Conservation (phyloP, 2,113 vertebrate species). For the Spizaetus ornatus region DNA sequence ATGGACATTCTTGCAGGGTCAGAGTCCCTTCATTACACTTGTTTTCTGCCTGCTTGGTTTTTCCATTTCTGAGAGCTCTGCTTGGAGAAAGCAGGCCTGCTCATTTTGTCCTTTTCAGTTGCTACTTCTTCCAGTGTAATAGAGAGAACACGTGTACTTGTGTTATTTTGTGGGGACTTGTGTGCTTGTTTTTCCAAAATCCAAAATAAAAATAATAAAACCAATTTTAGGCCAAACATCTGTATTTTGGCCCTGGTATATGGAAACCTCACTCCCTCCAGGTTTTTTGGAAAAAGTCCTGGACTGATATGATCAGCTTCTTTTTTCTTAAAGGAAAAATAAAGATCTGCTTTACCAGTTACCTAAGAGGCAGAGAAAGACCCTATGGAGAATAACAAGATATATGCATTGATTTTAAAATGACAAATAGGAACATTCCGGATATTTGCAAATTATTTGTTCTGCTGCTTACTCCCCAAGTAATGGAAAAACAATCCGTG, state of each 20-base stretch:
- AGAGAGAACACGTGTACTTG: slow-evolving; percentile 30
- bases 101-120: slow-evolving; percentile 35
- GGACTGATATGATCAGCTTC: slow-evolving; percentile 34
- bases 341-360: neutral
- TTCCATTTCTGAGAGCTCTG: slow-evolving; percentile 25
- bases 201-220: slow-evolving; percentile 63
- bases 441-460: neutral
- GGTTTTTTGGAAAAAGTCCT: slow-evolving; percentile 40
- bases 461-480: neutral
- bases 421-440: neutral
- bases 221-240: slow-evolving; percentile 48
- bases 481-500: neutral
- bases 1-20: slow-evolving; percentile 31
- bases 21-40: slow-evolving; percentile 34
- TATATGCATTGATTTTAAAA: slow-evolving; percentile 2
- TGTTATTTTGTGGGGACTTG: neutral
- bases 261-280: slow-evolving; percentile 43
- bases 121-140: slow-evolving; percentile 41
- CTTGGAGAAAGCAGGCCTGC: slow-evolving; percentile 5
- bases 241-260: slow-evolving; percentile 41
- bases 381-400: neutral
- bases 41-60: slow-evolving; percentile 48
- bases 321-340: slow-evolving; percentile 11
- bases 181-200: slow-evolving; percentile 57
- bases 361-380: neutral